Evolutionary conservation across 2,797 vertebrate genomes (phyloP), one percentile per base, ranked within the genome.

Genomic region (Microctenopoma steveboyesi): DNA sequence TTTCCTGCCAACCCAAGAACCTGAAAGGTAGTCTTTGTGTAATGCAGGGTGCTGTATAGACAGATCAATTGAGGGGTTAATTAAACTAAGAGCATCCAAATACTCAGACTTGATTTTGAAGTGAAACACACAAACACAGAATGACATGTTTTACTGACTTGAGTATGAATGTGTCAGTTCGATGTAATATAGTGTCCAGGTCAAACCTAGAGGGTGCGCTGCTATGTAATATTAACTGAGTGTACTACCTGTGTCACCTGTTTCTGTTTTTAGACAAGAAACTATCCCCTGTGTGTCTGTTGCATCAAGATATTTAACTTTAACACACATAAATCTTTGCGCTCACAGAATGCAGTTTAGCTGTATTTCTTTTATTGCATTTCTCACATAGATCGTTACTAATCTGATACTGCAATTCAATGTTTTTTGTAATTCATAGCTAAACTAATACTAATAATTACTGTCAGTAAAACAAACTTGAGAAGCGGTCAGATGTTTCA

Each of bases 21-120:
- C 72, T 89, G 78, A 92, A 89, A 84, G 81, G 72, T 67, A 45
- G 79, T 67, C 84, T 88, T 89, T 89, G 87, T 91, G 77, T 52
- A 28, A 81, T 37, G 13, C 50, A 59, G 50, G 72, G 68, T 48
- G 52, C 60, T 33, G 56, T 80, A 81, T 35, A 61, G 56, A 64
- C 42, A 63, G 30, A 78, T 74, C 67, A 58, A 40, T 57, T 35
- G 13, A 64, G 67, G 68, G 81, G 80, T 86, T 86, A 82, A 89
- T 67, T 47, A 72, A 87, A 84, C 82, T 54, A 45, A 30, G 22
- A 77, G 55, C 49, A 57, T 74, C 46, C 54, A 57, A 56, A 55
- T 55, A 74, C 72, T 65, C 59, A 63, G 33, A 62, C 42, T 18
- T 27, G 55, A 64, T 56, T 78, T 68, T 73, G 40, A 79, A 65